Base-by-base conservation (phyloP, 2,888 invertebrate genomes). In the Macropis europaea region DNA sequence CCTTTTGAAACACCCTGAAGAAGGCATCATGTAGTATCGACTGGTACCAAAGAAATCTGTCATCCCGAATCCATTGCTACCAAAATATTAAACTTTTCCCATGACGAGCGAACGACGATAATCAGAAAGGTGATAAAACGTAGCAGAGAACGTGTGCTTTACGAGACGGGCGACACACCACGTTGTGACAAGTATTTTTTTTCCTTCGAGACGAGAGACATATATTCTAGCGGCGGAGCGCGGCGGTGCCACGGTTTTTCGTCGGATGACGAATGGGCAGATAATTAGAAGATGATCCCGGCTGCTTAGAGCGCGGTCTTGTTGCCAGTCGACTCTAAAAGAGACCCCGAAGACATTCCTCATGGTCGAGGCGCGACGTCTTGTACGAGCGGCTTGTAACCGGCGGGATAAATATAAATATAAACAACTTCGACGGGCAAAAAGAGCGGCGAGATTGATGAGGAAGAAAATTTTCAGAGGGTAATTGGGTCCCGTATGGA, bases 271-370 rank as follows among this genome's bases (percentile, higher is more conserved):
- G 85, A 88, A 88, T 88, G 84, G 82, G 79, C 83, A 82, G 87
- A 88, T 87, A 87, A 88, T 88, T 88, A 88, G 87, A 86, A 85
- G 87, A 84, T 86, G 87, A 88, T 86, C 82, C 78, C 74, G 75
- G 81, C 74, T 78, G 83, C 77, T 83, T 83, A 81, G 81, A 82
- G 50, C 75, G 73, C 69, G 73, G 75, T 76, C 77, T 75, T 74
- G 82, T 77, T 81, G 71, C 79, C 77, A 77, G 73, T 67, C 61
- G 75, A 81, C 78, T n/a, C n/a, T 73, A 74, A 82, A 82, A 83
- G 83, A 72, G 78, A 79, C 70, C 66, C 76, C 79, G 73, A 78
- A 69, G 79, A 77, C 85, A 83, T 84, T 84, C 77, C 81, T 86
- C 81, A 81, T 72, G 77, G 54, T 43, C 62, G 63, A 76, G 64